Evolutionary conservation across 1,140 invertebrate species (phyloP).

Genomic region (Paraescarpia echinospica): DNA sequence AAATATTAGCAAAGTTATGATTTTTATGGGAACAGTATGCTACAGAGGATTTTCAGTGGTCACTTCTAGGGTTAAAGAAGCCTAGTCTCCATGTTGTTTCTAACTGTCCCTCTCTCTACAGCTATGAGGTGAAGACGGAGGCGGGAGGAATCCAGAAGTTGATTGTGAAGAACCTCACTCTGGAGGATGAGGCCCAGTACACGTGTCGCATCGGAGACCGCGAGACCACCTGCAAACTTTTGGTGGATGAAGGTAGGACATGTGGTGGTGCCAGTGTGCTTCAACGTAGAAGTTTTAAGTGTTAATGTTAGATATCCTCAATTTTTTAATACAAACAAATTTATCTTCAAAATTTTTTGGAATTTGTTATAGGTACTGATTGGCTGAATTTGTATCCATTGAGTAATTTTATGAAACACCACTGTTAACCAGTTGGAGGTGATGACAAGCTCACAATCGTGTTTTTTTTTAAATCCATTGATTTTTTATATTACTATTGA

Average conservation of each 20-base stretch:
- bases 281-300: too few relatives aligned
- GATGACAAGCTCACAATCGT: background rate
- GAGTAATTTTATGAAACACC: too few relatives aligned
- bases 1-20: too few relatives aligned
- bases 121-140: conserved; percentile 46
- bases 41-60: too few relatives aligned
- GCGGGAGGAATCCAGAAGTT: conserved; percentile 48
- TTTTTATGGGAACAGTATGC: too few relatives aligned
- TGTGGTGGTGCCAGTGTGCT: background rate
- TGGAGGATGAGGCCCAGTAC: conserved; percentile 53
- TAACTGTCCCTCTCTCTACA: conserved; percentile 18
- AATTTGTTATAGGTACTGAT: too few relatives aligned
- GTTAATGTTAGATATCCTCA: background rate
- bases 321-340: background rate
- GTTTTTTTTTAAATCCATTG: background rate
- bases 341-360: too few relatives aligned
- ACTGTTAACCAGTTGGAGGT: background rate
- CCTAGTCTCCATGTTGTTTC: too few relatives aligned
- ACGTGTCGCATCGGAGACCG: conserved; percentile 54
- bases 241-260: conserved; percentile 37
- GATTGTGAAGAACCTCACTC: conserved; percentile 45
- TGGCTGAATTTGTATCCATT: too few relatives aligned
- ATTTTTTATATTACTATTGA: background rate
- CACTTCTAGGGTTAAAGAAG: too few relatives aligned
- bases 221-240: conserved; percentile 47